These are phyloP conservation scores for Stenurella melanura DNA, from an alignment of 2,888 invertebrate species.

Conservation along the genomic window DNA sequence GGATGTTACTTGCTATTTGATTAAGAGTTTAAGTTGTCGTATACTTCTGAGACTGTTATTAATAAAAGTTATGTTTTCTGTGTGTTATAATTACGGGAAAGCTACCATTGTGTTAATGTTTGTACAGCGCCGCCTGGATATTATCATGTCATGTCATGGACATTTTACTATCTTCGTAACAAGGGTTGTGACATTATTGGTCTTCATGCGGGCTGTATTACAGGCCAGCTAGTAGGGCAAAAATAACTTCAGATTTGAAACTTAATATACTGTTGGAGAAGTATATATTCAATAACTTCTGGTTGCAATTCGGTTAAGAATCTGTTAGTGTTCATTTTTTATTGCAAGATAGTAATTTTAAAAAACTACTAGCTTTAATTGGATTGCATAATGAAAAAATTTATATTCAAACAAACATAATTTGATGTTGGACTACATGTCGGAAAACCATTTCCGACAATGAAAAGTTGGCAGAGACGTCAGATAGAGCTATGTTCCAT, in stretches of 20 bases:
- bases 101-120: conserved; percentile 34
- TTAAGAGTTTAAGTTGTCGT: conserved; percentile 22
- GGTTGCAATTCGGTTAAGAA: no score
- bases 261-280: not conserved
- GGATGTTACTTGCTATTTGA: not conserved
- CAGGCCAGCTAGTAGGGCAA: not conserved
- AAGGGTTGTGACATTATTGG: conserved; percentile 32
- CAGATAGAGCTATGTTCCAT: no score
- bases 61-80: conserved; percentile 34
- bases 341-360: no score
- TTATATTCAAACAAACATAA: no score
- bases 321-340: no score
- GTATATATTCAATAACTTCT: not conserved
- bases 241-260: not conserved
- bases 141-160: conserved; percentile 30
- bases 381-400: no score
- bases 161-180: conserved; percentile 35
- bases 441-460: no score
- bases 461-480: no score
- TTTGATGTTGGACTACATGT: no score
- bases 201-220: conserved; percentile 18
- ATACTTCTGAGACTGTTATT: conserved; percentile 21
- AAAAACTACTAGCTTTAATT: no score
- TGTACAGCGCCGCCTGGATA: conserved; percentile 31
- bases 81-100: conserved; percentile 24